Base-by-base conservation (phyloP, 2,888 invertebrate genomes). In the Rhagonycha fulva region DNA sequence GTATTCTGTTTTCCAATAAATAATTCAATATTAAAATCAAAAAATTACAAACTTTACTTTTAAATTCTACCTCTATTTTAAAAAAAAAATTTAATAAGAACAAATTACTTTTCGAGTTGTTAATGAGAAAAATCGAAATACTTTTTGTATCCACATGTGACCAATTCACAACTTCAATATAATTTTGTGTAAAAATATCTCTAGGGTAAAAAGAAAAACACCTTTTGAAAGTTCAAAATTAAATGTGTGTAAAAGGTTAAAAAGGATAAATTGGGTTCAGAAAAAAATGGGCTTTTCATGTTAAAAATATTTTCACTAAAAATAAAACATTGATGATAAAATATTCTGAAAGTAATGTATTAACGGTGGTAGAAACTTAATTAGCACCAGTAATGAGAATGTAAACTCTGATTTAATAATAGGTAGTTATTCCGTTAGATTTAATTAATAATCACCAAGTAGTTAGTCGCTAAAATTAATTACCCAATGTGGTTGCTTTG, bases 111-210 rank as follows among this genome's bases (percentile, higher is more conserved):
- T 47, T 47, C 47, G 7, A 47, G 47, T 47, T 47, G 47, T 47
- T 47, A 47, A 47, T 47, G 47, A 47, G 47, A 47, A 47, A 47
- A 47, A 47, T 47, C n/a, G 47, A 47, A 19, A 19, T 47, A 47
- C 47, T 47, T 47, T 47, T 66, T 63, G 68, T 69, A 70, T 72
- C 72, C 72, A 67, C 72, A 72, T 72, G 72, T 70, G 76, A 67
- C 76, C 76, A 76, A 72, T 76, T 76, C 70, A 68, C 62, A 72
- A 67, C 70, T 72, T 66, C 76, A 60, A 76, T 76, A 76, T 72
- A 76, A 72, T 76, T 72, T 68, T 24, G 72, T 62, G 72, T 24
- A 69, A 24, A 75, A 70, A 76, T 72, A 69, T 72, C 72, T 72
- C 67, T 72, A 75, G 75, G 71, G 75, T 69, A 68, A 75, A 75